Evolutionary conservation across 2,113 vertebrate genomes (phyloP).

Genomic region (Phodopus roborovskii): DNA sequence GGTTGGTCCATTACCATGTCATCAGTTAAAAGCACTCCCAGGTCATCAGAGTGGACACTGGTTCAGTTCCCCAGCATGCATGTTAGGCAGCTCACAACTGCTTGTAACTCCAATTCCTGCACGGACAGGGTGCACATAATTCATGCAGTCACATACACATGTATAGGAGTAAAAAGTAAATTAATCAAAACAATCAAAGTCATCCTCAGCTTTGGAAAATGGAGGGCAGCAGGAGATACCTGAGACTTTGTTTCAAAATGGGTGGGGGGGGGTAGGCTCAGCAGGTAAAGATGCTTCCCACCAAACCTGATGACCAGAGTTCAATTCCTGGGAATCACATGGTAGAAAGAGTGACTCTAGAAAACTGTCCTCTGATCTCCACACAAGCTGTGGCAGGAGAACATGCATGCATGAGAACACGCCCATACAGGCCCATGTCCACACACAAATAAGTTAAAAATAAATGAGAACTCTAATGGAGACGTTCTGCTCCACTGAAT

Average conservation of each 20-base stretch:
- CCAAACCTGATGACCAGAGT: background rate
- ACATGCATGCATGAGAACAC: fast-evolving
- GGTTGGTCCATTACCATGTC: background rate
- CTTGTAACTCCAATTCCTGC: background rate
- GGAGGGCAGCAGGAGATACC: background rate
- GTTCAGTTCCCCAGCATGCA: background rate
- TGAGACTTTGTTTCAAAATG: too few relatives aligned
- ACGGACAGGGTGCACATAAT: background rate
- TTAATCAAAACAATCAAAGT: background rate
- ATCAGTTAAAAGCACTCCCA: background rate
- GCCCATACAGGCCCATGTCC: background rate
- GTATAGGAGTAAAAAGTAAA: background rate
- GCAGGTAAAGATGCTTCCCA: background rate
- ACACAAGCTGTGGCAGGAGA: background rate
- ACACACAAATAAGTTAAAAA: background rate
- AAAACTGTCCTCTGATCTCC: too few relatives aligned
- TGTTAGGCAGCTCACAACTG: background rate
- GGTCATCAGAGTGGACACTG: background rate
- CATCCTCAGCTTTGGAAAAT: background rate
- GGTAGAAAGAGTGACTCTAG: background rate
- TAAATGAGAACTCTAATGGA: background rate
- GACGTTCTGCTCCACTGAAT: background rate
- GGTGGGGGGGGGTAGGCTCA: background rate
- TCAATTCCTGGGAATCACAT: background rate
- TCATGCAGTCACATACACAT: background rate